phyloP scores from a whole-genome alignment of 2,888 invertebrate genomes.

The Heteropelma amictum region DNA sequence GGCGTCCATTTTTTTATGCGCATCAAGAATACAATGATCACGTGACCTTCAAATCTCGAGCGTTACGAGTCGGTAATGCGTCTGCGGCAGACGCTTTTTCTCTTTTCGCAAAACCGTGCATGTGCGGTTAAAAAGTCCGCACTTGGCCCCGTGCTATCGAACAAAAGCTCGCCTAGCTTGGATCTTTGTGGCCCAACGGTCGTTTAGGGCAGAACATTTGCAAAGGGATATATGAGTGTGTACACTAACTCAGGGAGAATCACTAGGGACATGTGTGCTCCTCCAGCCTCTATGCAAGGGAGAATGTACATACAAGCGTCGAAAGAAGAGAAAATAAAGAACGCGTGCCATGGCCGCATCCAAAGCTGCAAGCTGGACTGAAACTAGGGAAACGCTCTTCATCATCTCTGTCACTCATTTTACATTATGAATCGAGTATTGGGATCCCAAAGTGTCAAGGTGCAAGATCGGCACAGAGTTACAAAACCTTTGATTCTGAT shows the following conservation, averaged over 20 bases:
- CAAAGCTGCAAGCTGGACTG: slow-evolving; percentile 64
- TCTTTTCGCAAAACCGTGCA: too few relatives aligned
- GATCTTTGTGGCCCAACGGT: slow-evolving; percentile 56
- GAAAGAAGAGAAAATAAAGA: slow-evolving; percentile 58
- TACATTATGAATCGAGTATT: background rate
- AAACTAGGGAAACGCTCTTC: slow-evolving; percentile 3
- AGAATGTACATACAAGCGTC: slow-evolving; percentile 35
- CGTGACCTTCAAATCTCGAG: too few relatives aligned
- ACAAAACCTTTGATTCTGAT: background rate
- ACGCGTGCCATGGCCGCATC: slow-evolving; percentile 68
- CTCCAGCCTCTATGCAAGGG: slow-evolving; percentile 51
- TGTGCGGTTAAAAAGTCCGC: too few relatives aligned
- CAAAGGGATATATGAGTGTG: slow-evolving; percentile 20
- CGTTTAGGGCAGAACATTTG: slow-evolving; percentile 50
- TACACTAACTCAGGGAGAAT: slow-evolving; percentile 7
- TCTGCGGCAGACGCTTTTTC: too few relatives aligned
- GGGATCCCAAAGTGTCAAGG: slow-evolving; percentile 43
- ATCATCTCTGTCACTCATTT: slow-evolving; percentile 20
- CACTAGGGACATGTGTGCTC: slow-evolving; percentile 54
- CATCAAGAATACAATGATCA: too few relatives aligned
- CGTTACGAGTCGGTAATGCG: too few relatives aligned
- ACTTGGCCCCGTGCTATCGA: too few relatives aligned
- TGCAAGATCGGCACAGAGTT: slow-evolving; percentile 20
- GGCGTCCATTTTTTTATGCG: too few relatives aligned
- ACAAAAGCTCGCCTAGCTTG: slow-evolving; percentile 31